These are phyloP conservation scores for Muscicapa striata DNA, from an alignment of 2,797 vertebrate species.

Conservation along the genomic window DNA sequence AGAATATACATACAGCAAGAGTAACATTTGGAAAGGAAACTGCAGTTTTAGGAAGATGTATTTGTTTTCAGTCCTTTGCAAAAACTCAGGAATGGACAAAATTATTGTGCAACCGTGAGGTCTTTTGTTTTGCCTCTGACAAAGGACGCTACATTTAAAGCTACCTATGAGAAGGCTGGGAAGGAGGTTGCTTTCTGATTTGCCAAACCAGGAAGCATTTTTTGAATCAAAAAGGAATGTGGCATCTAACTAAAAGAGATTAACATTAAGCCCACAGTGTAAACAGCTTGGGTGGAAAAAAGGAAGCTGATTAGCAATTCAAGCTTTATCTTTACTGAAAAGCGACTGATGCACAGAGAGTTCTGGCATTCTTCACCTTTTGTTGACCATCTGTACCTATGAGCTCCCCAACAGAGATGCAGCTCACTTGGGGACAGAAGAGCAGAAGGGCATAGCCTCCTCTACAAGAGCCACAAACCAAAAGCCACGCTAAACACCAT, in stretches of 20 bases:
- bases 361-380: slow-evolving; percentile 80
- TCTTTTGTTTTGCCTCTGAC: slow-evolving; percentile 2
- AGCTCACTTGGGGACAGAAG: slow-evolving; percentile 75
- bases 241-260: slow-evolving; percentile 69
- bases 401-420: slow-evolving; percentile 74
- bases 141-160: slow-evolving; percentile 63
- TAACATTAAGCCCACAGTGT: slow-evolving; percentile 75
- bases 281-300: slow-evolving; percentile 78
- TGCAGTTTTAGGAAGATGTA: neutral
- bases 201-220: slow-evolving; percentile 61
- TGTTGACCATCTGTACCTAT: slow-evolving; percentile 90
- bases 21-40: slow-evolving; percentile 33
- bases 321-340: slow-evolving; percentile 78
- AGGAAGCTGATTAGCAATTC: slow-evolving; percentile 84
- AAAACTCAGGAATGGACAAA: neutral
- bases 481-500: slow-evolving; percentile 79
- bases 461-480: slow-evolving; percentile 69
- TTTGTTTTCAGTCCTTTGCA: slow-evolving; percentile 20
- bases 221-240: slow-evolving; percentile 75
- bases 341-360: slow-evolving; percentile 71
- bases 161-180: slow-evolving; percentile 32
- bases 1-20: neutral
- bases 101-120: slow-evolving; percentile 9
- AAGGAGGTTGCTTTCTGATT: slow-evolving; percentile 51
- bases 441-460: slow-evolving; percentile 80